Percentiles rank a stretch among this genome's conserved stretches.
These are phyloP conservation scores for Leptodirus hochenwartii DNA, from an alignment of 2,888 invertebrate genomes.

Conservation along the genomic window DNA sequence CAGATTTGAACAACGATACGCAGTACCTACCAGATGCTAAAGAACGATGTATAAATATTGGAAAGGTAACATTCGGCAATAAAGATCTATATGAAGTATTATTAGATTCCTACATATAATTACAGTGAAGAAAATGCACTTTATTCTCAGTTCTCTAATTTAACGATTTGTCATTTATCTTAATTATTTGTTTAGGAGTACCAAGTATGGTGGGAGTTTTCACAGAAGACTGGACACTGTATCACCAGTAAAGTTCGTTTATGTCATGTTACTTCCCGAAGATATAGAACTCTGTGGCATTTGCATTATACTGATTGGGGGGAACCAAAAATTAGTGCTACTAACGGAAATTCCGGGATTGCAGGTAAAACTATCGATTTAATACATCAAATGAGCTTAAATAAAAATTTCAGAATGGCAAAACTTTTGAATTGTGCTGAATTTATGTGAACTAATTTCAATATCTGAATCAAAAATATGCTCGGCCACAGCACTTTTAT, in stretches of 20 bases:
- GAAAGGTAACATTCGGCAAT: conserved; percentile 32
- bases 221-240: conserved; percentile 43
- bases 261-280: conserved; percentile 34
- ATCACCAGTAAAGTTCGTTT: conserved; percentile 40
- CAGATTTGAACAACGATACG: conserved; percentile 34
- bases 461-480: no score
- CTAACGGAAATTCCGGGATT: no score
- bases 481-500: no score
- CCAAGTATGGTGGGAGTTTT: conserved; percentile 51
- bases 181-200: conserved; percentile 30
- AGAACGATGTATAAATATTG: conserved; percentile 41
- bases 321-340: conserved; percentile 6
- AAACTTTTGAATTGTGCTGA: no score
- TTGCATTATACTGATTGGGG: conserved; percentile 61
- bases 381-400: no score
- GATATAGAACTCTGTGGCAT: conserved; percentile 58
- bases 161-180: conserved; percentile 3
- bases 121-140: no score
- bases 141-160: no score
- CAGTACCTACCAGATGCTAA: conserved; percentile 40
- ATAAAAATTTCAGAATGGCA: no score
- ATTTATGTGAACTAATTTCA: no score
- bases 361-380: no score
- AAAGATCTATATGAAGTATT: no score
- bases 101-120: no score